Evolutionary conservation across 2,113 vertebrate genomes (phyloP).

Genomic region (Gnathochromis pfefferi): DNA sequence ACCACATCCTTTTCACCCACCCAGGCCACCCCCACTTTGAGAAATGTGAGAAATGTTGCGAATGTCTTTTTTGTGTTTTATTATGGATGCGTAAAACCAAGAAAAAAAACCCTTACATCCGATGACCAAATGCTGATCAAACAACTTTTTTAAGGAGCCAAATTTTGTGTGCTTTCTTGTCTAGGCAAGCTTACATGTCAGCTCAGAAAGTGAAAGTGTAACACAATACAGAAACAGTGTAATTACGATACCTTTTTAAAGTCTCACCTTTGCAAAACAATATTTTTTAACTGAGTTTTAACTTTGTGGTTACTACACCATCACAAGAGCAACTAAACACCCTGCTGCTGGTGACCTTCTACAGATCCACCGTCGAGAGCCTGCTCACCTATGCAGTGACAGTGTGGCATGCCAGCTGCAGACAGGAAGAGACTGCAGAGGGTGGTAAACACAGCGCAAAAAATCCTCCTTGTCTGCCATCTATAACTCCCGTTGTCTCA

Average conservation of each 20-base stretch:
- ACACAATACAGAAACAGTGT: fast-evolving
- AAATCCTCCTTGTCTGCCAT: not conserved
- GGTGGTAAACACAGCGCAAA: not conserved
- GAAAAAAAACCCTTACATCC: fast-evolving
- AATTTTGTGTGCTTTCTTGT: not conserved
- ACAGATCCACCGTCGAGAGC: not conserved
- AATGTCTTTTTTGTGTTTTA: not conserved
- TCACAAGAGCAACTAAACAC: not conserved
- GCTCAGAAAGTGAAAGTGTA: not conserved
- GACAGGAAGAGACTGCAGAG: not conserved
- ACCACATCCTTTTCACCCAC: not conserved
- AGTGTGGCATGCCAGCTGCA: not conserved
- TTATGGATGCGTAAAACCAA: not conserved
- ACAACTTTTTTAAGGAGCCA: not conserved
- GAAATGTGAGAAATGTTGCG: not conserved
- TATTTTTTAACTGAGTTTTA: not conserved
- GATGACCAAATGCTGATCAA: not conserved
- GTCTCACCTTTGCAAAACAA: not conserved
- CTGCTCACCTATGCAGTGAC: not conserved
- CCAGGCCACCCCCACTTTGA: not conserved
- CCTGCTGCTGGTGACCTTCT: not conserved
- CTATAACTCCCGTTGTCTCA: not conserved
- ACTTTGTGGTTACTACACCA: not conserved
- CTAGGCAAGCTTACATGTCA: not conserved
- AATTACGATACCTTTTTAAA: not conserved